Percentiles rank a stretch among this genome's conserved stretches.
phyloP scores from a whole-genome alignment of 2,113 vertebrate genomes.

The Chaetodon auriga region DNA sequence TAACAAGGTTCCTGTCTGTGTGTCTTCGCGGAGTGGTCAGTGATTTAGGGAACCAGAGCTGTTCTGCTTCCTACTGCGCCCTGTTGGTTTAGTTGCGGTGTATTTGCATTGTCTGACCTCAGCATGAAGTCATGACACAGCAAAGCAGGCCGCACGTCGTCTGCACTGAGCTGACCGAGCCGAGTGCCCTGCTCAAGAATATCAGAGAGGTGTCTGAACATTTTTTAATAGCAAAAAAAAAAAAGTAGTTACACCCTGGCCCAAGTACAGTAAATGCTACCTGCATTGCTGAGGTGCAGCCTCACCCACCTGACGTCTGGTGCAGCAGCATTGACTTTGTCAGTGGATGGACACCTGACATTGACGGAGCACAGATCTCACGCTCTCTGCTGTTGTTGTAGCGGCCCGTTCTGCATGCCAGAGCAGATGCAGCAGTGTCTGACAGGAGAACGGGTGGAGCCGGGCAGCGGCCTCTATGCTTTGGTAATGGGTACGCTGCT shows the following conservation, averaged over 20 bases:
- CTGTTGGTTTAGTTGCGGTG: neutral
- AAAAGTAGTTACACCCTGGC: too few relatives aligned
- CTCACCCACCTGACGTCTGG: neutral
- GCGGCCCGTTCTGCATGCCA: slow-evolving; percentile 1
- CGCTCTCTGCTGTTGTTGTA: neutral
- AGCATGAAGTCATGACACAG: neutral
- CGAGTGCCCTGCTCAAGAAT: neutral
- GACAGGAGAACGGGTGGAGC: slow-evolving; percentile 16
- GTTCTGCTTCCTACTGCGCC: neutral
- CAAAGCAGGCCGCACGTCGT: neutral
- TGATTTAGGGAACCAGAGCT: neutral
- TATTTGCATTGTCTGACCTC: neutral
- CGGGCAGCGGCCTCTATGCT: neutral
- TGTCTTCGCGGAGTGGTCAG: neutral
- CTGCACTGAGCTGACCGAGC: too few relatives aligned
- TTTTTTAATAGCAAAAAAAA: neutral
- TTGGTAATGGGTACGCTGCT: slow-evolving; percentile 8
- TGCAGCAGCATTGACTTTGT: slow-evolving; percentile 17
- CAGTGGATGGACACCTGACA: slow-evolving; percentile 3
- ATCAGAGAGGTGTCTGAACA: neutral
- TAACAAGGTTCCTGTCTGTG: neutral
- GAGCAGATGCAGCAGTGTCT: slow-evolving; percentile 23
- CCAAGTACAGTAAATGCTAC: neutral
- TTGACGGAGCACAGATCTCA: slow-evolving; percentile 5
- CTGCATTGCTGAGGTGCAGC: neutral